These are phyloP conservation scores for Lutra lutra DNA, from an alignment of 2,797 vertebrate genomes.

Conservation along the genomic window DNA sequence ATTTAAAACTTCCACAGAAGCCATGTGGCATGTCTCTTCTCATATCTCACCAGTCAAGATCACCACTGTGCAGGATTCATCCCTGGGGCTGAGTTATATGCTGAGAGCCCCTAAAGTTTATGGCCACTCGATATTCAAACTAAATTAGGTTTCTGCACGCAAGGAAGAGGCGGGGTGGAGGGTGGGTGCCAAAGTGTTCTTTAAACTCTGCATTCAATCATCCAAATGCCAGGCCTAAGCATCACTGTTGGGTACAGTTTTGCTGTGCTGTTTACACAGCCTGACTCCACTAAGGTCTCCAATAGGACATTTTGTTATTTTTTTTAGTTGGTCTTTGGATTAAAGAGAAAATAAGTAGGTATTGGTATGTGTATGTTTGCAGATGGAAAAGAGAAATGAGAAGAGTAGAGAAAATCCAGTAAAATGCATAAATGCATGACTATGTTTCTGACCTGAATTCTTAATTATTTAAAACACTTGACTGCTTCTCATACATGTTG, in stretches of 20 bases:
- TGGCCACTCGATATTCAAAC: neutral
- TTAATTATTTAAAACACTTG: constrained; percentile 45
- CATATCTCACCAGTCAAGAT: neutral
- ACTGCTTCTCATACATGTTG: constrained; percentile 12
- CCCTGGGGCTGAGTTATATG: neutral
- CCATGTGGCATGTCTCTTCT: neutral
- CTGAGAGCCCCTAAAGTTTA: neutral
- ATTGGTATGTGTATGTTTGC: neutral
- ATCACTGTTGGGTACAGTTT: neutral
- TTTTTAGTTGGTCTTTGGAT: neutral
- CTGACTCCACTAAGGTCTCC: neutral
- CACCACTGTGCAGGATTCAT: neutral
- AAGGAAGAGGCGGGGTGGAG: neutral
- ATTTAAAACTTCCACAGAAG: neutral
- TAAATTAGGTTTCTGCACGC: neutral
- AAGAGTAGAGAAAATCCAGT: neutral
- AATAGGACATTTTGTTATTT: neutral
- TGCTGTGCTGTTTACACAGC: neutral
- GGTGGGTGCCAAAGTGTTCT: neutral
- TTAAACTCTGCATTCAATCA: neutral
- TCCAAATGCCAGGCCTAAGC: neutral
- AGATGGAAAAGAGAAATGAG: neutral
- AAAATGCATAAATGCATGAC: constrained; percentile 27
- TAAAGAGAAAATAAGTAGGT: neutral
- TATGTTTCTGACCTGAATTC: neutral